Conservation (phyloP, 2,113 vertebrate genomes). For the Rissa tridactyla region DNA sequence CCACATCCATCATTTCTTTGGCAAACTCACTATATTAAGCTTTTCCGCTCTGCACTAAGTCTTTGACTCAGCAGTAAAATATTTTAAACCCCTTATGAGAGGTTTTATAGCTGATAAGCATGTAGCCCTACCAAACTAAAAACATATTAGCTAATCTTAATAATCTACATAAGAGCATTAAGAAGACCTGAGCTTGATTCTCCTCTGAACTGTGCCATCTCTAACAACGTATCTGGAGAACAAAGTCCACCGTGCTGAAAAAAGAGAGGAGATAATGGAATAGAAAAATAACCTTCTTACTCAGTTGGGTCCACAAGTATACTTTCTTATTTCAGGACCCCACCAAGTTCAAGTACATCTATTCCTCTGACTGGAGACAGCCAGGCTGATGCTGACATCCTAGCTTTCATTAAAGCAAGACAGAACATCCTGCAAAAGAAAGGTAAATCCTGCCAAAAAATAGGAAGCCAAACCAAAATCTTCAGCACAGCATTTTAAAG, state of each 20-base stretch:
- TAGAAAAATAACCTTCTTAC: not conserved
- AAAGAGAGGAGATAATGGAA: not conserved
- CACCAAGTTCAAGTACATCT: slow-evolving; percentile 55
- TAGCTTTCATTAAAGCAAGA: slow-evolving; percentile 90
- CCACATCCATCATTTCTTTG: not conserved
- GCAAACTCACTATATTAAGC: not conserved
- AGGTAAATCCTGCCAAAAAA: slow-evolving; percentile 72
- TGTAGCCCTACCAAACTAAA: not conserved
- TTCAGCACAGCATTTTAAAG: not conserved
- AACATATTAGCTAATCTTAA: not conserved
- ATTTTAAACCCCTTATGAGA: not conserved
- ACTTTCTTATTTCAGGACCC: slow-evolving; percentile 71
- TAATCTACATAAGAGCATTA: not conserved
- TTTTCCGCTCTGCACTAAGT: not conserved
- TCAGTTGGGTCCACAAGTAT: not conserved
- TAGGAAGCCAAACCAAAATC: not conserved
- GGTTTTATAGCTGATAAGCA: not conserved
- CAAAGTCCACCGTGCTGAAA: not conserved
- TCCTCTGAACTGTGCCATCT: not conserved
- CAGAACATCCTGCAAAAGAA: slow-evolving; percentile 83
- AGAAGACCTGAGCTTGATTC: not conserved
- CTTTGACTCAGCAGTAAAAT: not conserved
- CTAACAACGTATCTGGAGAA: not conserved
- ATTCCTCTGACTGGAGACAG: slow-evolving; percentile 88
- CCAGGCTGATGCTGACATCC: slow-evolving; percentile 85